Base-by-base conservation (phyloP, 2,113 vertebrate species). In the Noturus placidus region DNA sequence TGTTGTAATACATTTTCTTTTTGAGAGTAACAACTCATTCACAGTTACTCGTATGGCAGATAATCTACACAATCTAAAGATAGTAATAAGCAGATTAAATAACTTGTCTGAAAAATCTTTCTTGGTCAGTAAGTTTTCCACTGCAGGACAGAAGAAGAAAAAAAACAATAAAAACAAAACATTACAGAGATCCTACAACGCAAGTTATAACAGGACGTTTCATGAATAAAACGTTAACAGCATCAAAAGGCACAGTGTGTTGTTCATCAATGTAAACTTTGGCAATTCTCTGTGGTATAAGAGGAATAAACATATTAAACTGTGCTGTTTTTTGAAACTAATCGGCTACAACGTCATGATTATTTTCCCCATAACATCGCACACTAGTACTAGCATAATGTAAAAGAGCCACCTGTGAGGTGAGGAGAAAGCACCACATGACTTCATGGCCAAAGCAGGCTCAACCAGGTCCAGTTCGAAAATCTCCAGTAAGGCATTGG, bases 381-480 rank as follows among this genome's bases (percentile, higher is more conserved):
- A 74, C 22, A 57, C 4, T 33, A 74, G 7, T 20, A 65, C 6
- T 17, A 82, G 52, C 20, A 86, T 22, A 59, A 13, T 20, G 14
- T n/a, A 17, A 63, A n/a, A 3, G 6, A 14, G 52, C 56, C 91
- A 98, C 97, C 98, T 97, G 93, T 99, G 96, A 83, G 96, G 89
- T 30, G 97, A 97, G 14, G 97, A 95, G 88, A 96, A 97, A 3
- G 95, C 95, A 83, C 97, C 97, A 3, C 97, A 97, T 15, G 96
- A 97, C 91, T 97, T 99, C 98, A 99, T 98, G 86, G 97, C 96
- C 93, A 99, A 92, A 0, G 95, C 96, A 0, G 96, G 95, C 8
- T 99, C 97, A 0, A 96, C 93, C 91, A 99, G 93, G 84, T 99
- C 97, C 92, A 99, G 90, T 92, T 98, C 96, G 67, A 99, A 99